Evolutionary conservation across 2,888 invertebrate genomes (phyloP).

Genomic region (Coenonympha arcania): DNA sequence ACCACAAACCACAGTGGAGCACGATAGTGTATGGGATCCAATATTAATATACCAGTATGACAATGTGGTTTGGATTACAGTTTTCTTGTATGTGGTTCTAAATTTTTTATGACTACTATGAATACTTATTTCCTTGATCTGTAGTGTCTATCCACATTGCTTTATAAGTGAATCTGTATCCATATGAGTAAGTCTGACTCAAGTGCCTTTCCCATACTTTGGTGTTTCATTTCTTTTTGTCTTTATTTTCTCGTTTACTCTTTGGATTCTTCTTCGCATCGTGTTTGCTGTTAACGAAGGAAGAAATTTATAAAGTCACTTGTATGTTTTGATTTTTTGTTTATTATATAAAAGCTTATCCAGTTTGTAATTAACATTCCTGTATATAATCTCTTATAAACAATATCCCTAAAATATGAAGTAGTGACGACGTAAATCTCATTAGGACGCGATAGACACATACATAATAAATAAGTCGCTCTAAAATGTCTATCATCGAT

Average conservation of each 20-base stretch:
- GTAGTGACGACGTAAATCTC: slow-evolving; percentile 6
- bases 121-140: no score
- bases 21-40: slow-evolving; percentile 31
- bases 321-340: no score
- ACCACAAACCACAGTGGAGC: slow-evolving; percentile 44
- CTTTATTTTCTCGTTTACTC: slow-evolving; percentile 54
- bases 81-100: slow-evolving; percentile 28
- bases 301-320: no score
- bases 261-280: slow-evolving; percentile 47
- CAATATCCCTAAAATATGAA: slow-evolving; percentile 3
- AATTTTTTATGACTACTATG: slow-evolving; percentile 22
- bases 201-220: slow-evolving; percentile 46
- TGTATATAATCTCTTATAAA: slow-evolving; percentile 11
- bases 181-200: slow-evolving; percentile 43
- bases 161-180: slow-evolving; percentile 45
- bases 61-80: slow-evolving; percentile 21
- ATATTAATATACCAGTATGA: slow-evolving; percentile 32
- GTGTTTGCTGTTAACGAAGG: slow-evolving; percentile 40
- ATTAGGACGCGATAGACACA: slow-evolving; percentile 1
- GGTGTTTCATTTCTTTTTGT: slow-evolving; percentile 43
- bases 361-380: slow-evolving; percentile 7
- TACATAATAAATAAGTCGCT: slow-evolving; percentile 1
- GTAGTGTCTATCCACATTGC: slow-evolving; percentile 19
- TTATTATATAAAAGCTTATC: slow-evolving; percentile 23
- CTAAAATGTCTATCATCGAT: neutral